Evolutionary conservation across 2,113 vertebrate species (phyloP).

Genomic region (Agelaius phoeniceus): DNA sequence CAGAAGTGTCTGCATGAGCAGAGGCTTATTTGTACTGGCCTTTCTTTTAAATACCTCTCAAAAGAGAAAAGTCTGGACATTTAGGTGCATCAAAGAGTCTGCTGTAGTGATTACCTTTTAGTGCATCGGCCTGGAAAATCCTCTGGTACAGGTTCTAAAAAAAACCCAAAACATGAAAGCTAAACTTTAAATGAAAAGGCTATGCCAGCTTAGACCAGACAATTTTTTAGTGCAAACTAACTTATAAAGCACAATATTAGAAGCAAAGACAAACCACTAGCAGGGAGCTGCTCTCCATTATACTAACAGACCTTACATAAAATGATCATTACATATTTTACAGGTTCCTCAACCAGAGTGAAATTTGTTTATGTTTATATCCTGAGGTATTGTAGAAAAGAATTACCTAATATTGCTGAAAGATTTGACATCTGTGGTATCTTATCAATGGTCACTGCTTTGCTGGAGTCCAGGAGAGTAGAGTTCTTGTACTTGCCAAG

Average conservation of each 20-base stretch:
- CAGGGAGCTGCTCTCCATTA: neutral
- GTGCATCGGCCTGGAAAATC: neutral
- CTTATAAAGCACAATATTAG: neutral
- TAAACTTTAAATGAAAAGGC: neutral
- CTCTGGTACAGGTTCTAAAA: slow-evolving; percentile 10
- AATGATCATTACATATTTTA: neutral
- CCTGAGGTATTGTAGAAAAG: neutral
- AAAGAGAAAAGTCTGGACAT: neutral
- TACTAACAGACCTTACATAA: neutral
- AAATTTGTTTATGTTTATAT: neutral
- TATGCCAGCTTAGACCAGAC: neutral
- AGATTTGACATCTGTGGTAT: slow-evolving; percentile 75
- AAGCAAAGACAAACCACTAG: neutral
- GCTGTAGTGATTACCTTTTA: slow-evolving; percentile 39
- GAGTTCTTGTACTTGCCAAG: slow-evolving; percentile 79
- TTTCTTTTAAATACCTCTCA: neutral
- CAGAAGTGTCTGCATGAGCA: neutral
- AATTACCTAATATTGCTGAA: slow-evolving; percentile 84
- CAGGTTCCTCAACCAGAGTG: neutral
- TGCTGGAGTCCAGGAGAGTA: slow-evolving; percentile 85
- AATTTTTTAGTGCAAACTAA: neutral
- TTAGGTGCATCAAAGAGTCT: neutral
- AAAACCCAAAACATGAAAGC: neutral
- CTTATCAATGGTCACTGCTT: slow-evolving; percentile 76
- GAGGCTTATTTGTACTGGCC: neutral